phyloP scores from a whole-genome alignment of 2,113 vertebrate genomes.

The Gadus chalcogrammus region DNA sequence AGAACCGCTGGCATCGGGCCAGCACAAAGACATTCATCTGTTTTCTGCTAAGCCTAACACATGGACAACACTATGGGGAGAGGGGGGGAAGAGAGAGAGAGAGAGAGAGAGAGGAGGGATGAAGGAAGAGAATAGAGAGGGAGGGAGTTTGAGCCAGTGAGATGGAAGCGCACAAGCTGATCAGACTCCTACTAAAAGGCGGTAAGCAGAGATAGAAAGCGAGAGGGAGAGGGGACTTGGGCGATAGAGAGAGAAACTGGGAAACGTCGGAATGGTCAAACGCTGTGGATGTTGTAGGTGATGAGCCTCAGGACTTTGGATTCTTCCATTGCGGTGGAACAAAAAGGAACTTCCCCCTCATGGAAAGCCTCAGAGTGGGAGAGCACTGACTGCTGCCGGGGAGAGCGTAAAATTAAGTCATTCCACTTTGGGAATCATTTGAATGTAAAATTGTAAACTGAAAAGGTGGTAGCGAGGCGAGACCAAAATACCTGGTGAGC shows the following conservation, averaged over 20 bases:
- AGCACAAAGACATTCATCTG: slow-evolving; percentile 67
- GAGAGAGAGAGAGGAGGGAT: slow-evolving; percentile 15
- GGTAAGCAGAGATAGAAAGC: slow-evolving; percentile 7
- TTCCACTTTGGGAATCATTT: slow-evolving; percentile 24
- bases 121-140: slow-evolving; percentile 27
- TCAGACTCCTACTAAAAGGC: slow-evolving; percentile 37
- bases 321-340: slow-evolving; percentile 49
- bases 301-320: slow-evolving; percentile 53
- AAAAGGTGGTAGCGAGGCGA: not conserved
- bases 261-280: slow-evolving; percentile 65
- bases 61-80: slow-evolving; percentile 28
- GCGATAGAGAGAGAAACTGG: slow-evolving; percentile 28
- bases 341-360: slow-evolving; percentile 53
- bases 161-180: slow-evolving; percentile 32
- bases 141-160: slow-evolving; percentile 22
- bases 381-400: slow-evolving; percentile 28
- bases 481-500: no score
- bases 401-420: slow-evolving; percentile 16
- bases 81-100: slow-evolving; percentile 24
- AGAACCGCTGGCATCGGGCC: slow-evolving; percentile 69
- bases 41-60: slow-evolving; percentile 62
- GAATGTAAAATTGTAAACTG: slow-evolving; percentile 34
- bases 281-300: slow-evolving; percentile 59
- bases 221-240: not conserved
- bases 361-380: slow-evolving; percentile 47